Base-by-base conservation (phyloP, 2,797 vertebrate genomes). In the Halcyon leucocephala region DNA sequence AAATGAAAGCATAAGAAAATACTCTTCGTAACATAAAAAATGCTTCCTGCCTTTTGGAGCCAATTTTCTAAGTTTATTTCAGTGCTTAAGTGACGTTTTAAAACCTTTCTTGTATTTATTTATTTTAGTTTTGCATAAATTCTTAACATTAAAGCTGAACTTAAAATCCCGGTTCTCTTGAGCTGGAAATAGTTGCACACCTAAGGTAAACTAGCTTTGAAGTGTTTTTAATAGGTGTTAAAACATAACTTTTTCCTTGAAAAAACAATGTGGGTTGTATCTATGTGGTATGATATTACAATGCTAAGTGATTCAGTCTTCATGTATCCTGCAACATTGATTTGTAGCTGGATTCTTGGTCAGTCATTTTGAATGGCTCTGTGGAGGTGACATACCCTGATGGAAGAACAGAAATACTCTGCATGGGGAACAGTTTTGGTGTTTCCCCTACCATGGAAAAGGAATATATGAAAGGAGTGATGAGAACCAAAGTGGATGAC, bases 401-500 rank as follows among this genome's bases (percentile, higher is more conserved):
- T 62, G 97, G 98, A 96, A 99, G 99, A 95, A 98, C 99, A 49
- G 99, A 99, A 97, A 99, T 99, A 97, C 95, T 99, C 54, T 99
- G 99, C 80, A 99, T 99, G 99, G 99, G 99, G 46, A 99, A 99
- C 97, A 99, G 99, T 93, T 99, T 99, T n/a, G 99, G 99, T 57
- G 99, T 99, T 90, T 99, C 99, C 5, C 99, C 99, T 58, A 99
- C 99, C 74, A 99, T 99, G 99, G 99, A 99, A 95, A 99, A 99
- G 95, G 99, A 99, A 82, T 99, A 99, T 93, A 99, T 99, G 99
- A 99, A 99, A 98, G 99, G 99, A 15, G 98, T 99, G 64, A 99
- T 99, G 99, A 99, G 99, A 98, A 99, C 99, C 83, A 99, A 99
- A 97, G 99, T 99, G 98, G 99, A 99, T 95, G 99, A 99, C 97